These are phyloP conservation scores for Heteromormyrus szaboi DNA, from an alignment of 2,797 vertebrate genomes.

Conservation along the genomic window DNA sequence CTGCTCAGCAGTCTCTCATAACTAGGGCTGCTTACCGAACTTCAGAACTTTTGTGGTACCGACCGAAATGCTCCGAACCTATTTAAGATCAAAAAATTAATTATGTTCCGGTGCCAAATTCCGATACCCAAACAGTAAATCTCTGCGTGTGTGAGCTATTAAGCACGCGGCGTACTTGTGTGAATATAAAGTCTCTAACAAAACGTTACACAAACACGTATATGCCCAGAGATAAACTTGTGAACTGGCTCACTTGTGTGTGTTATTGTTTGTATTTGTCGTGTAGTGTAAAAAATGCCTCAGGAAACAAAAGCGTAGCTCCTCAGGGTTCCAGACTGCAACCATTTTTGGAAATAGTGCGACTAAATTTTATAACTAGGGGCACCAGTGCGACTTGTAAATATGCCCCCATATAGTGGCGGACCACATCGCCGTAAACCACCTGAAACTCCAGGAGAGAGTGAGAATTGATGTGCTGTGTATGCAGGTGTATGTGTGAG, in stretches of 20 bases:
- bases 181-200: not conserved
- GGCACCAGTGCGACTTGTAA: too few relatives aligned
- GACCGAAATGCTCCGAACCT: not conserved
- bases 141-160: not conserved
- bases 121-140: not conserved
- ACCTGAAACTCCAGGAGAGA: too few relatives aligned
- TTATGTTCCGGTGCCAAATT: not conserved
- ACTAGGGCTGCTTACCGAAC: not conserved
- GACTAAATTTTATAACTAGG: not conserved
- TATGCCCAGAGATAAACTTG: not conserved
- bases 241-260: not conserved
- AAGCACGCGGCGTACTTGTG: not conserved
- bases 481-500: not conserved
- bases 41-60: not conserved
- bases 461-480: too few relatives aligned
- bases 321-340: not conserved
- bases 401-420: too few relatives aligned
- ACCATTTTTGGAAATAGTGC: not conserved
- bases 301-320: not conserved
- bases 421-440: too few relatives aligned
- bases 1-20: not conserved
- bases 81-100: not conserved
- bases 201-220: not conserved
- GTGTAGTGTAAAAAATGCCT: too few relatives aligned
- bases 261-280: not conserved